Evolutionary conservation across 2,888 invertebrate species (phyloP), one percentile per base, ranked within the genome.

Genomic region (Epsilonema sp.): DNA sequence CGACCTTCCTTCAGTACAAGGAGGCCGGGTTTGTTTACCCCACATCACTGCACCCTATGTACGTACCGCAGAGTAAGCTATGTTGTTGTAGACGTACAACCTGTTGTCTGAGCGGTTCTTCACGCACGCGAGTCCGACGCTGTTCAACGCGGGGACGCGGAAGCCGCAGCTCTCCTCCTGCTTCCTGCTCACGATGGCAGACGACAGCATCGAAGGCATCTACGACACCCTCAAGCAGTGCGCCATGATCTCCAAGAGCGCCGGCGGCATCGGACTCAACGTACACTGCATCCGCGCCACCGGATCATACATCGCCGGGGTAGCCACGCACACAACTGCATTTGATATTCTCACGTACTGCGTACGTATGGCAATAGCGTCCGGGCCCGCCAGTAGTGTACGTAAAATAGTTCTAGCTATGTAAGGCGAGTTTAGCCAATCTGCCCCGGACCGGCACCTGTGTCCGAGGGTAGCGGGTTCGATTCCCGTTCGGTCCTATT

Each of bases 51-150:
- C n/a, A n/a, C n/a, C n/a, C n/a, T n/a, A n/a, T n/a, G n/a, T n/a
- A n/a, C n/a, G n/a, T n/a, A n/a, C n/a, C n/a, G 31, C 16, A 16
- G 31, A 11, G 31, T n/a, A 20, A n/a, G n/a, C n/a, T n/a, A n/a
- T n/a, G 3, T 36, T 5, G 20, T 52, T 56, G 16, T 56, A 69
- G 70, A 92, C 94, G 0, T 97, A 97, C 68, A 87, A 97, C 65
- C 73, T 84, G 50, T 70, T 97, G 56, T 94, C 94, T 0, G 87
- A 90, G 64, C 69, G 80, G 57, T 92, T 82, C 73, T 97, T 97
- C 64, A 97, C 90, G 0, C 94, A 97, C 70, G 94, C 92, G 2
- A 89, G 90, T 25, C 92, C 97, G 1, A 97, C 97, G 1, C 73
- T 97, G 26, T 97, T 92, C 67, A 82, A 90, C 54, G 85, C 94